Base-by-base conservation (phyloP, 2,113 vertebrate species). In the Cephalopholis sonnerati region DNA sequence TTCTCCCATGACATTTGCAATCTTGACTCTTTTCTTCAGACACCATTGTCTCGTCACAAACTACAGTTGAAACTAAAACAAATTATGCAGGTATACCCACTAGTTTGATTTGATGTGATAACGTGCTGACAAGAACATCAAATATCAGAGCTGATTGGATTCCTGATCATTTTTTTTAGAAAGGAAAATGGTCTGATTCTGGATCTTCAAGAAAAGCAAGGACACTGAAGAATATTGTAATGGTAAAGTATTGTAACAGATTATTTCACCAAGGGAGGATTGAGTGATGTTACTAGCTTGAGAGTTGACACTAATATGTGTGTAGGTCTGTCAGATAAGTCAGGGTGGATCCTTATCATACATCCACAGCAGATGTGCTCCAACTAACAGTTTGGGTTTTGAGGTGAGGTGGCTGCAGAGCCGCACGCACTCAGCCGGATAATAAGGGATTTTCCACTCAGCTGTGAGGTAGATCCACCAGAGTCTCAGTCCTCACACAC, bases 381-480 rank as follows among this genome's bases (percentile, higher is more conserved):
- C 32, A 32, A 44, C 55, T 54, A 73, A 87, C 74, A 67, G 46
- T 80, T 55, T 77, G 44, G 32, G 39, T 75, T 68, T 78, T 64
- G 69, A 50, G 69, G 77, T 84, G 77, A 79, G 64, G 68, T 51
- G 69, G 74, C 75, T 55, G 41, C 73, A 72, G 61, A 79, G 73
- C 68, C 62, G 59, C 68, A 73, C 20, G 25, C 44, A 2, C 65
- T 79, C 50, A 84, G 77, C 29, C 20, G 39, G 80, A 76, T 86
- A 83, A 85, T 75, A 69, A 64, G 54, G 74, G 68, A 85, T 88
- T 87, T 79, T 83, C 64, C 68, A 57, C 59, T 80, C 46, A 0
- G 2, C 64, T 69, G 59, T 81, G 73, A 81, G 73, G 77, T 24
- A 59, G 57, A 77, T 69, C 64, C 25, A 81, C 44, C 32, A n/a